Base-by-base conservation (phyloP, 2,797 vertebrate species). In the Squalus acanthias region DNA sequence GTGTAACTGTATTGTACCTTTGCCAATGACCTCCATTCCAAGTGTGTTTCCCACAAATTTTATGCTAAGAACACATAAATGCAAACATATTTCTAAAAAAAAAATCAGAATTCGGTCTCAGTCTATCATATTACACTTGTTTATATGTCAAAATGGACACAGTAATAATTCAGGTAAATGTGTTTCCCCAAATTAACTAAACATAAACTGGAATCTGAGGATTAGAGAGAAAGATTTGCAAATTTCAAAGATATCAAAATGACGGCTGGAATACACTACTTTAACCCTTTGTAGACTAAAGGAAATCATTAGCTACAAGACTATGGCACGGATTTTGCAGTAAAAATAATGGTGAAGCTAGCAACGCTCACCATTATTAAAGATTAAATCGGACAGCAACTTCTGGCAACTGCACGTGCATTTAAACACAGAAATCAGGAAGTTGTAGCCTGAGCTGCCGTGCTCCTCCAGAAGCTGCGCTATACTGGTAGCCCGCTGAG, bases 1-100 rank as follows among this genome's bases (percentile, higher is more conserved):
- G 89, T 95, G 88, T 95, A 96, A 94, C 96, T 82, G 72, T 39
- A 79, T 96, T 96, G 79, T 94, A 33, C 39, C 76, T 67, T 67
- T 93, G 89, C 60, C 87, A 96, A 74, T 39, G 88, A 96, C 63
- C 50, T 85, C 74, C 26, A 50, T 39, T 65, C 53, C 53, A 76
- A 96, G 39, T 65, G 96, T 63, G 74, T 82, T 96, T 87, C 76
- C 96, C 76, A 65, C 96, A 96, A 96, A 60, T 60, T 96, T 85
- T 65, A 63, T 85, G 29, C 76, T 72, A 72, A 95, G 93, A 74
- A 89, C 96, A 96, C 53, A 57, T 72, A 96, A 96, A 76, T 96
- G 95, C 46, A 91, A 96, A 69, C 85, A 96, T 63, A 79, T 95
- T 96, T 96, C 29, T n/a, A 70, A 39, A 22, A 65, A 96, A 92